Conservation (phyloP, 1,140 invertebrate genomes). For the Hestina assimilis region DNA sequence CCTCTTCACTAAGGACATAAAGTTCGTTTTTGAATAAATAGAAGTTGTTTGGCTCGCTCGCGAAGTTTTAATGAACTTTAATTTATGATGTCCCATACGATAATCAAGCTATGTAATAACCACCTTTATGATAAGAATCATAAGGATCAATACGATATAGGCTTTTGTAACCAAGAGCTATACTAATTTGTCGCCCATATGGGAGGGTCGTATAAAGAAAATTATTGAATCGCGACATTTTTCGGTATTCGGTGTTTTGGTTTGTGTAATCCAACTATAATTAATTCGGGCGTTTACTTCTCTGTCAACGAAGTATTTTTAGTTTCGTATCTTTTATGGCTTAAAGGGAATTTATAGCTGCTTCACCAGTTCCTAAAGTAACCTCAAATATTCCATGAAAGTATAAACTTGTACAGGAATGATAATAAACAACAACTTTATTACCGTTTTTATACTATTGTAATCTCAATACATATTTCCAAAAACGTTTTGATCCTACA, state of each 20-base stretch:
- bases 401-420: constrained; percentile 20
- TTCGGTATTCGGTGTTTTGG: constrained; percentile 45
- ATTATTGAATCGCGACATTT: constrained; percentile 39
- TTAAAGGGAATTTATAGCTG: constrained; percentile 13
- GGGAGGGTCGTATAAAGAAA: constrained; percentile 41
- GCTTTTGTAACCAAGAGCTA: constrained; percentile 6
- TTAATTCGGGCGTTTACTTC: constrained; percentile 47
- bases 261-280: constrained; percentile 51
- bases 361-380: constrained; percentile 3
- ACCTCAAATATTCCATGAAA: constrained; percentile 13
- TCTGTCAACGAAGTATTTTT: constrained; percentile 24
- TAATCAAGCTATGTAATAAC: not conserved
- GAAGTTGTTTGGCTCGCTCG: constrained; percentile 28
- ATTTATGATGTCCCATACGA: constrained; percentile 46
- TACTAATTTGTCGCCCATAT: constrained; percentile 63
- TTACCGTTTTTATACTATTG: not conserved
- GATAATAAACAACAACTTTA: not conserved
- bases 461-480: not conserved
- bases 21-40: constrained; percentile 32
- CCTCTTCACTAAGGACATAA: constrained; percentile 28
- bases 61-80: constrained; percentile 64
- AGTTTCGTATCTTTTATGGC: constrained; percentile 28
- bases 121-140: not conserved
- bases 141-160: not conserved
- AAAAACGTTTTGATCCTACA: too few relatives aligned